Base-by-base conservation (phyloP, 2,113 vertebrate species). In the Cichladusa arquata region DNA sequence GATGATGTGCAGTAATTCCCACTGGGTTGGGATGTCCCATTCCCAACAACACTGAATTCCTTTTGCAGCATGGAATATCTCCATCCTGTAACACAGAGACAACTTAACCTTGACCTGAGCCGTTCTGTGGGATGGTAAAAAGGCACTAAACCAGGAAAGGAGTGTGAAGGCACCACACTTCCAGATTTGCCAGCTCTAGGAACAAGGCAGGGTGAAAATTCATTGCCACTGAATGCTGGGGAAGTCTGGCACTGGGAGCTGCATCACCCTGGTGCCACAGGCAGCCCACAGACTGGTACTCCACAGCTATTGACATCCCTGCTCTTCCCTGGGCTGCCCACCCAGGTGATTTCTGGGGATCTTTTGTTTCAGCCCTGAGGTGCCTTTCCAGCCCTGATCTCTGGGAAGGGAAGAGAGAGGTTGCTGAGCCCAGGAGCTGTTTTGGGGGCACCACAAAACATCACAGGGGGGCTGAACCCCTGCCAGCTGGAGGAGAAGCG, bases 361-460 rank as follows among this genome's bases (percentile, higher is more conserved):
- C 45, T 57, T 58, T 38, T 42, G 2, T 40, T 45, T 67, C 71
- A 84, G 31, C 19, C 61, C 61, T 36, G 12, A 82, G 45, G 33
- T 80, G 51, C 31, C 14, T 44, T 62, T 76, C 38, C 44, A 80
- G 26, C n/a, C 29, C 57, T 20, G 47, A 48, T 51, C n/a, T 22
- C 61, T 6, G 3, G 44, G 62, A 78, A 69, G 23, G 38, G 48
- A 60, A 26, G 12, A 28, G 33, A 36, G 50, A 42, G 19, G 65
- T 10, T 79, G 78, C 57, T 40, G 81, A 94, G 83, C 61, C 64
- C 66, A 80, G 45, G 36, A 65, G 20, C 33, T 61, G 36, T 81
- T 86, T 53, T 1, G 7, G 56, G 36, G 50, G 33, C 64, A 78
- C 24, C 1, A 3, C 1, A 0, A 33, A 71, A 10, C 2, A 2